Base-by-base conservation (phyloP, 1,140 invertebrate species). In the Platorchestia sp. region DNA sequence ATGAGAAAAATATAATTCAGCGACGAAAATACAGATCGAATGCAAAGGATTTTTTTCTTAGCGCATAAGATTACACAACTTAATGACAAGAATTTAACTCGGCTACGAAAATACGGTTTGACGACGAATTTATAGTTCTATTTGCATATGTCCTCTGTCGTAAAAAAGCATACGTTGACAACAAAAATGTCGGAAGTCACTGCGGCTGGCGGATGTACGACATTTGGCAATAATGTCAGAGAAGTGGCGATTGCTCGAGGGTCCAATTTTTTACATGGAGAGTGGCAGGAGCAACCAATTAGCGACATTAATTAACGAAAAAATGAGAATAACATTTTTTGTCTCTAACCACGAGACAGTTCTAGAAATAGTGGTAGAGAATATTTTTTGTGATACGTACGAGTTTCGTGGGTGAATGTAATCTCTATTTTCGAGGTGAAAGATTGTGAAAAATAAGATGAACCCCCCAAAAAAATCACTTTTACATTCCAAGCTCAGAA, bases 281-380 rank as follows among this genome's bases (percentile, higher is more conserved):
- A 90, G 87, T 44, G 87, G 41, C 87, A 90, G 41, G 27, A 14
- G 87, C 41, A 42, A 41, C 87, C 87, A 90, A 90, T 90, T 90
- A 90, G 87, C 44, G 87, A 45, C 87, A 90, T 90, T 90, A 90
- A 90, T 90, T 90, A 90, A 45, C 87, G 3, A 19, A 42, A 90
- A 45, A 90, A 90, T 44, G 44, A 90, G 87, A 90, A 90, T 44
- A 90, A 41, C 59, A 19, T 43, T 90, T 90, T 75, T 75, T 75
- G 59, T 75, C 59, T 3, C 27, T 27, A 27, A 27, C 27, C 59
- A 75, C 59, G 36, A 75, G 27, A 36, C 27, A 75, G 27, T 27
- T 19, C 27, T 36, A 75, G 1, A 75, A 75, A 14, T 75, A 75
- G 27, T 27, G 59, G 1, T 75, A 3, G 59, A 75, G 59, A 75